Evolutionary conservation across 1,140 invertebrate species (phyloP), one percentile per base, ranked within the genome.

Genomic region (Plutomurus gul): DNA sequence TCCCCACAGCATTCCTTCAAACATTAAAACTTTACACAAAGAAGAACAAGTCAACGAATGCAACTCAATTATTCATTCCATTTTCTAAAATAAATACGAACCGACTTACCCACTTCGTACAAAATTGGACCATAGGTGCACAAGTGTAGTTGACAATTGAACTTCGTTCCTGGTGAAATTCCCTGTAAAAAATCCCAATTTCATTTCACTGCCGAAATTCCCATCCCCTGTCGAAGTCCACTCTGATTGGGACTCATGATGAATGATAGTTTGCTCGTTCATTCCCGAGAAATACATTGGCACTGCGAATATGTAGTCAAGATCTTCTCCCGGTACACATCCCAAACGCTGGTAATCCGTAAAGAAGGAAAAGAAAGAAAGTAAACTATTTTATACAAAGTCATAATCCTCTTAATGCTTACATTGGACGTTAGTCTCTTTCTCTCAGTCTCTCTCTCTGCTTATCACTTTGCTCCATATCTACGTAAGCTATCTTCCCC

Each of bases 91-190:
- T n/a, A n/a, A n/a, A n/a, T 43, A 8, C 40, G n/a, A 8, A 43
- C 40, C 40, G 47, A 90, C 92, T 92, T 89, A 99, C 97, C 97
- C 97, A 18, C 93, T 94, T 86, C 94, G 94, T 10, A 95, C 95
- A 86, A 99, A 99, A 88, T 99, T 99, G 16, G 95, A 92, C 88
- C 96, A 93, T 85, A 97, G 97, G 27, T 93, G 91, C 89, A 99
- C 98, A 60, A 97, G 93, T 75, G 93, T 93, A 87, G 98, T 95
- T 1, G 96, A 93, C 5, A 99, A 89, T 56, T 92, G 91, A 71
- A 93, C 90, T 88, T 99, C 97, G 20, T 92, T 90, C 86, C 93
- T 94, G 5, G 94, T 97, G 87, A 96, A 99, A 87, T 96, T 95
- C 83, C 91, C 91, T 25, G 92, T 91, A 86, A 96, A 97, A 36